A percentile compares a stretch with the other conserved stretches of the same genome.
These are phyloP conservation scores for Corythornis madagascariensis DNA, from an alignment of 2,113 vertebrate species.

Conservation along the genomic window DNA sequence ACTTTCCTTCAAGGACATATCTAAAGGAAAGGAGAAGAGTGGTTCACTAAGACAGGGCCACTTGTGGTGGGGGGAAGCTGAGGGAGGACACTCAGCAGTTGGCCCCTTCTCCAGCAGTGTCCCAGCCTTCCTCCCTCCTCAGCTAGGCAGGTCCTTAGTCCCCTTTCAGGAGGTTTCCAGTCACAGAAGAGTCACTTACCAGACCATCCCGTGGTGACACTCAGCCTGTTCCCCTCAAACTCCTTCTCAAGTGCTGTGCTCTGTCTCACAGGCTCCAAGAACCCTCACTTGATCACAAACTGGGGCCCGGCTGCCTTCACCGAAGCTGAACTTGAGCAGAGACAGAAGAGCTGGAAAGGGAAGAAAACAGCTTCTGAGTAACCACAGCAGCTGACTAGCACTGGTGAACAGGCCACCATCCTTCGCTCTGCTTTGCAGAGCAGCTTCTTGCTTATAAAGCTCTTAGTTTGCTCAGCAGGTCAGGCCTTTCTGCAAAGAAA, in stretches of 20 bases:
- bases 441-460: background rate
- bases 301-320: constrained; percentile 95
- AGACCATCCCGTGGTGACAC: background rate
- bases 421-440: background rate
- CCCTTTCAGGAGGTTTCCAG: background rate
- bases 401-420: background rate
- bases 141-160: background rate
- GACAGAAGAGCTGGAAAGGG: constrained; percentile 91
- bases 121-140: background rate
- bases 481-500: constrained; percentile 1
- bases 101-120: background rate
- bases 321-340: constrained; percentile 85
- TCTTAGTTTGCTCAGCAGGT: constrained; percentile 25
- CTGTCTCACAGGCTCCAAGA: constrained; percentile 84
- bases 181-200: background rate
- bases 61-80: background rate
- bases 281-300: constrained; percentile 87
- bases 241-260: background rate
- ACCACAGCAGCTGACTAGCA: fast-evolving
- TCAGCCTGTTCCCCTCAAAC: background rate
- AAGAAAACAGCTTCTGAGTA: constrained; percentile 79
- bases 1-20: background rate
- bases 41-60: background rate
- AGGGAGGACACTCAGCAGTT: background rate
- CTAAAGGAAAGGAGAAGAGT: background rate